phyloP scores from a whole-genome alignment of 2,888 invertebrate species.

The Blastobasis adustella region DNA sequence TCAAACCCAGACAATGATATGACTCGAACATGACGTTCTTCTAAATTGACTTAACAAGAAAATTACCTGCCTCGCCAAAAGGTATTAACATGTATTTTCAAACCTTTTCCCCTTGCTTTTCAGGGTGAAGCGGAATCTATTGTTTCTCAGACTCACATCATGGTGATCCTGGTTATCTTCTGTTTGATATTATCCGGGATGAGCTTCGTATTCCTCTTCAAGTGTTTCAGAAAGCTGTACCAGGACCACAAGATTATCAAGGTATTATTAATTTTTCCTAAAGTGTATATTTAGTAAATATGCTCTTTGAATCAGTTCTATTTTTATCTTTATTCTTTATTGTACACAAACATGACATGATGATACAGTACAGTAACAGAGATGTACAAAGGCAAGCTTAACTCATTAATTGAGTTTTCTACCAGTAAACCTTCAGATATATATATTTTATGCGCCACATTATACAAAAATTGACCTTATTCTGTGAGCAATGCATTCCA shows the following conservation, averaged over 20 bases:
- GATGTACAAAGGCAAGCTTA: too few species aligned
- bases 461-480: too few species aligned
- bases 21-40: neutral
- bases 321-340: too few species aligned
- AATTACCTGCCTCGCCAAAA: too few species aligned
- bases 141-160: slow-evolving; percentile 76
- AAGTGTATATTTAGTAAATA: too few species aligned
- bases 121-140: slow-evolving; percentile 64
- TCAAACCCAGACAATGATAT: neutral
- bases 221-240: slow-evolving; percentile 89
- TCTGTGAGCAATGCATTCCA: too few species aligned
- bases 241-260: slow-evolving; percentile 91
- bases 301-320: too few species aligned
- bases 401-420: too few species aligned
- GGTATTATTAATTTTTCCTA: slow-evolving; percentile 52
- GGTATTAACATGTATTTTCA: neutral
- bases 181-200: slow-evolving; percentile 90
- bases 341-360: too few species aligned
- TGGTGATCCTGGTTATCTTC: slow-evolving; percentile 91
- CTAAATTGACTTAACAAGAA: neutral
- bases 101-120: neutral
- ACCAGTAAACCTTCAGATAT: too few species aligned
- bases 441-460: too few species aligned
- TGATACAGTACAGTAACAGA: too few species aligned
- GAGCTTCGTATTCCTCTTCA: slow-evolving; percentile 91